Conservation (phyloP, 2,797 vertebrate species). For the Smutsia temminckii region DNA sequence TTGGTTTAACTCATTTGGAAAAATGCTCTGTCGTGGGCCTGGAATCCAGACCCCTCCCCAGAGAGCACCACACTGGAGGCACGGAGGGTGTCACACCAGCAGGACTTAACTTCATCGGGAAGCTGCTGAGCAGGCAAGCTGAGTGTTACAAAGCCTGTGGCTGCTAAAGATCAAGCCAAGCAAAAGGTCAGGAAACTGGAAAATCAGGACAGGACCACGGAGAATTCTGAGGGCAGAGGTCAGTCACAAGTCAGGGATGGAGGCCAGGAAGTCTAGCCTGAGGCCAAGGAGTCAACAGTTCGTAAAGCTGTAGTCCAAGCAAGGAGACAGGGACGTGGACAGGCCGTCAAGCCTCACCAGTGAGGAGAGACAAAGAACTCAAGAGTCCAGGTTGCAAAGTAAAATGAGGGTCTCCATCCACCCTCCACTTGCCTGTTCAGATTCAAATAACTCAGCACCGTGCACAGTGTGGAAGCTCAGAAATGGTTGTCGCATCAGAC, state of each 20-base stretch:
- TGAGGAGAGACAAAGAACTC: background rate
- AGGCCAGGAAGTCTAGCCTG: constrained; percentile 7
- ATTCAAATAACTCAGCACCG: background rate
- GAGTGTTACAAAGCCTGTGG: constrained; percentile 30
- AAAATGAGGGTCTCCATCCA: accelerated
- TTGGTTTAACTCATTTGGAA: background rate
- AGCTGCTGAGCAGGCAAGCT: background rate
- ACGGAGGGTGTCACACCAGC: background rate
- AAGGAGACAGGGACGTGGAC: background rate
- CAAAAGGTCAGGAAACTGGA: constrained; percentile 77
- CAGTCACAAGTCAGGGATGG: constrained; percentile 13
- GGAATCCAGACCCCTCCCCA: background rate
- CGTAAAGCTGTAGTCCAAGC: background rate
- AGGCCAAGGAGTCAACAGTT: background rate
- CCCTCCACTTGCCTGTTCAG: background rate
- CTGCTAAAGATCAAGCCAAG: constrained; percentile 31
- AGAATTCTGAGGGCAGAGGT: constrained; percentile 75
- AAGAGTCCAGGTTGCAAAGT: background rate
- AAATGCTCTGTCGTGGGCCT: background rate
- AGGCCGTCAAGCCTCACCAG: background rate
- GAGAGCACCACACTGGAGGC: accelerated
- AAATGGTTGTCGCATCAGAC: background rate
- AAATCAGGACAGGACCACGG: constrained; percentile 69
- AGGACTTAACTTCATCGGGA: background rate
- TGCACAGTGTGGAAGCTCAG: background rate